Evolutionary conservation across 2,888 invertebrate species (phyloP).

Genomic region (Temnothorax rugatulus): DNA sequence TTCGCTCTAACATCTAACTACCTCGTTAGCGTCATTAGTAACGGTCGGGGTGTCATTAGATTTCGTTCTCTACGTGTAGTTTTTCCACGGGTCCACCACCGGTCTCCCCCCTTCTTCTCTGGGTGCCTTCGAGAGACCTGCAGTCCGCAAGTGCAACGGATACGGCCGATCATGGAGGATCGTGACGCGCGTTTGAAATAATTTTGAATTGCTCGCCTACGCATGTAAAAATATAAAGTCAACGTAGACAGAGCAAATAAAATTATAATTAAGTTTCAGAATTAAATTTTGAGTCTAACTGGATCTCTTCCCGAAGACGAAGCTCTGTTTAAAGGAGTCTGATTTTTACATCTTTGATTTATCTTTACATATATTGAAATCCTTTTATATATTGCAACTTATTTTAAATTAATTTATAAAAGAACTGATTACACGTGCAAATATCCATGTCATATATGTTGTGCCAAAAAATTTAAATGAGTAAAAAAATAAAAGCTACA

Average conservation of each 20-base stretch:
- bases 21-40: constrained; percentile 86
- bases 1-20: constrained; percentile 85
- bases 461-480: not conserved
- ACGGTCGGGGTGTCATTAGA: constrained; percentile 86
- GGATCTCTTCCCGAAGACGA: not conserved
- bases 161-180: constrained; percentile 42
- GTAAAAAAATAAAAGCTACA: not conserved
- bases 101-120: not conserved
- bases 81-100: constrained; percentile 73
- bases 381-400: not conserved
- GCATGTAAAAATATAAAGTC: constrained; percentile 10
- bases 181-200: constrained; percentile 46
- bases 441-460: not conserved
- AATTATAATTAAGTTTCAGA: not conserved
- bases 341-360: not conserved
- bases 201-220: constrained; percentile 27
- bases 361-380: not conserved
- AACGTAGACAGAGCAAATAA: not conserved
- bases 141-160: constrained; percentile 48
- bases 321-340: not conserved
- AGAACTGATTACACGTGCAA: not conserved
- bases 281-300: not conserved
- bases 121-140: constrained; percentile 27
- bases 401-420: constrained; percentile 6
- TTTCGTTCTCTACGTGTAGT: constrained; percentile 84